Evolutionary conservation across 2,797 vertebrate species (phyloP), one percentile per base, ranked within the genome.

Genomic region (Gallinago solitaria): DNA sequence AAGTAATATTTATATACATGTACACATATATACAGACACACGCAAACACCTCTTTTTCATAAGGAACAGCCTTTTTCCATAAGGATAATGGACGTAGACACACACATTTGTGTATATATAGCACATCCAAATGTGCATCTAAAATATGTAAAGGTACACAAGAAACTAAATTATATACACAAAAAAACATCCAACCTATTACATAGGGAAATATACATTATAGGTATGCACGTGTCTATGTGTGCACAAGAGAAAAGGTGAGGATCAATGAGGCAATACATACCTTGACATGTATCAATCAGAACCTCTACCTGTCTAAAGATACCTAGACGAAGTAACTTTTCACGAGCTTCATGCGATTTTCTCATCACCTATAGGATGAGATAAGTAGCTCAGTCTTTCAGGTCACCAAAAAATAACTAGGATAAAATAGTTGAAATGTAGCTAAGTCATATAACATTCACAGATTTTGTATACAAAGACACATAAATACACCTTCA

Each of bases 281-380:
- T 97, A 99, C 99, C 99, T 94, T 99, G 98, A 88, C 98, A 99
- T 0, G 99, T 98, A 60, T 99, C 99, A 12, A 99, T 99, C 61
- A 99, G 97, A 67, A 99, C 99, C 32, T 99, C 99, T 74, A 99
- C 99, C 11, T 99, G 99, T 54, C 98, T 98, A 57, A 99, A 99
- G 87, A 99, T 98, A 11, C 99, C 99, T 2, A 99, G 97, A 9
- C 98, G 99, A 16, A 99, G 99, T 91, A 99, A 93, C 86, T 96
- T 99, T 90, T 99, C 99, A 45, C 99, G 98, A 90, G 99, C 99
- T 16, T 99, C 97, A 3, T 99, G 99, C 1, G 99, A 98, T 90
- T 98, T 99, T 56, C 98, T 98, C 99, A 99, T 99, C 45, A 99
- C 99, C 99, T 99, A 84, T 6, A 59, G 74, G 77, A 88, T 9